Evolutionary conservation across 2,113 vertebrate genomes (phyloP), one percentile per base, ranked within the genome.

Genomic region (Amia ocellicauda): DNA sequence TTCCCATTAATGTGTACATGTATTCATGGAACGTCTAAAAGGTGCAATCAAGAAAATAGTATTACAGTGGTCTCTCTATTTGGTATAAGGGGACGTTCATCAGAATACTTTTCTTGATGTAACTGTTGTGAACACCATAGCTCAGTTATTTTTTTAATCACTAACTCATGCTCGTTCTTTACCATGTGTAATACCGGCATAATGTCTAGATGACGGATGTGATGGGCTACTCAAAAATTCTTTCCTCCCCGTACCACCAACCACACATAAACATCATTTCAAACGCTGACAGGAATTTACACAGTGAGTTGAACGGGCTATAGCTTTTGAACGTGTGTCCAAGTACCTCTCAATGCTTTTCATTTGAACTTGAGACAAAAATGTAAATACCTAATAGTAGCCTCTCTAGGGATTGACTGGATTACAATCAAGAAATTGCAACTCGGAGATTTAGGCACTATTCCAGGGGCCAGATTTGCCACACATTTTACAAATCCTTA

Each of bases 321-420:
- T 31, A 22, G 3, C 56, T 58, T 52, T 58, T 36, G 56, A 58
- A 41, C 56, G 22, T 19, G 2, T 20, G 17, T 42, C 56, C 56
- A 58, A 58, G 29, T 56, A 17, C 56, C 29, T 36, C 19, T 20
- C 11, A 13, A 29, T 58, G 56, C 56, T 58, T 61, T 42, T 49
- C 53, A 23, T 64, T 47, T 57, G 53, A 58, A 57, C 63, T 55
- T 16, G 23, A 20, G 40, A 24, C 36, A 55, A 42, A 64, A 64
- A 64, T 57, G 63, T 49, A 43, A 64, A 64, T 49, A 51, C 52
- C 31, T 45, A 27, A 43, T 50, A 64, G 41, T 47, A 55, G 40
- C 8, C 50, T 50, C 29, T 22, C 20, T 24, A 36, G 61, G 61
- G 61, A 40, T 3, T 53, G 20, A 40, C 14, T 11, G 50, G 16